These are phyloP conservation scores for Pseudomyrmex cubaensis DNA, from an alignment of 1,140 invertebrate species.

Conservation along the genomic window DNA sequence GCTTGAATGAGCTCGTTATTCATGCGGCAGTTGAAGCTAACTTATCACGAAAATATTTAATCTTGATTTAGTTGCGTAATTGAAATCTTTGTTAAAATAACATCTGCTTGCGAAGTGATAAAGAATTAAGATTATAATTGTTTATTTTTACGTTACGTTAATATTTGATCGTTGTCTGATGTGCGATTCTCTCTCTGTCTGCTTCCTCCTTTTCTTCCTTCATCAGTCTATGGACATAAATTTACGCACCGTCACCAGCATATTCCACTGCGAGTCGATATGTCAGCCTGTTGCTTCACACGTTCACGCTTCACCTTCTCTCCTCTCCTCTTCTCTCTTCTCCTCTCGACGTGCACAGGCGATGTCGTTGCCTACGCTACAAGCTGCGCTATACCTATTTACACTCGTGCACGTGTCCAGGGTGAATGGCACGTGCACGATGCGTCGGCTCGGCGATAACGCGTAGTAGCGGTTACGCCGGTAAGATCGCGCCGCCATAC, in stretches of 20 bases:
- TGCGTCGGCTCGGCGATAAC: slow-evolving; percentile 49
- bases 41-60: background rate
- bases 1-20: no score
- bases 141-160: no score
- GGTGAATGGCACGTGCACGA: slow-evolving; percentile 74
- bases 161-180: no score
- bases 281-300: slow-evolving; percentile 71
- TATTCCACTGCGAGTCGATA: slow-evolving; percentile 38
- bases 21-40: no score
- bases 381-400: slow-evolving; percentile 65
- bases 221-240: background rate
- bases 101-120: no score
- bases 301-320: slow-evolving; percentile 49
- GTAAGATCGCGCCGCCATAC: background rate
- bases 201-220: no score
- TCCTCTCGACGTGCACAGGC: slow-evolving; percentile 48
- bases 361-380: slow-evolving; percentile 42
- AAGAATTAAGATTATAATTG: no score
- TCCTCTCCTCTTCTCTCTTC: slow-evolving; percentile 46
- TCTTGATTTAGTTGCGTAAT: background rate
- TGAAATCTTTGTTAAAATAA: no score
- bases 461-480: slow-evolving; percentile 8
- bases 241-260: slow-evolving; percentile 17
- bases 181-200: no score
- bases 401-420: slow-evolving; percentile 72